Conservation (phyloP, 1,140 invertebrate genomes). For the Brachionus sp. region DNA sequence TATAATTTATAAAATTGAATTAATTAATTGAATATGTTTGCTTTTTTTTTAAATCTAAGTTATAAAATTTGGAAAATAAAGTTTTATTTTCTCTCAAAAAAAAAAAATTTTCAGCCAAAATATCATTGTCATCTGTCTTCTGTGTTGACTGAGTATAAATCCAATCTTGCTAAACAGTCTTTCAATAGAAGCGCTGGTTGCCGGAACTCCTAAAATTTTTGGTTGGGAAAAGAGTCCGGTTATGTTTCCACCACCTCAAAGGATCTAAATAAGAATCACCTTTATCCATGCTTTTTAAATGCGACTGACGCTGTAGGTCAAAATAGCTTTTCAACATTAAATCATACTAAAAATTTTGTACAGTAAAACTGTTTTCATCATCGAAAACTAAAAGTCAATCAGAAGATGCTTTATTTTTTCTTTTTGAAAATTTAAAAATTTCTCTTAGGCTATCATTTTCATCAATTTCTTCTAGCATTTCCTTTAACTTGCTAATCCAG, state of each 20-base stretch:
- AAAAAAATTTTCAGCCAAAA: slow-evolving; percentile 19
- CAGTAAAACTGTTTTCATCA: not conserved
- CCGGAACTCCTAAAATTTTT: not conserved
- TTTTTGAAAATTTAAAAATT: not conserved
- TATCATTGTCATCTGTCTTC: not conserved
- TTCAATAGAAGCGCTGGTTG: not conserved
- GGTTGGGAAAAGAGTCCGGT: not conserved
- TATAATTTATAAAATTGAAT: not conserved
- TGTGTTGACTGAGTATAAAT: not conserved
- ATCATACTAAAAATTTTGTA: not conserved
- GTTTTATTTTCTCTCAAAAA: not conserved
- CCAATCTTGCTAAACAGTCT: not conserved
- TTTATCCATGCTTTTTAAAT: not conserved
- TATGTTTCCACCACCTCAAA: not conserved
- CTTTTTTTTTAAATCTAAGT: not conserved
- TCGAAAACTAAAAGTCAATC: not conserved
- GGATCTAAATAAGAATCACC: not conserved
- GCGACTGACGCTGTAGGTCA: not conserved
- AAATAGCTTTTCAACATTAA: not conserved
- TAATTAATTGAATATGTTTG: not conserved
- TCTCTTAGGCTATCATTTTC: not conserved
- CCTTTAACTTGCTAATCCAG: too few species aligned
- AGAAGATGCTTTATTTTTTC: not conserved
- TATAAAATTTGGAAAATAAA: not conserved
- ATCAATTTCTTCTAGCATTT: not conserved